Percentiles rank a stretch among this genome's conserved stretches.
phyloP scores from a whole-genome alignment of 2,888 invertebrate species.

The Syrphus vitripennis region DNA sequence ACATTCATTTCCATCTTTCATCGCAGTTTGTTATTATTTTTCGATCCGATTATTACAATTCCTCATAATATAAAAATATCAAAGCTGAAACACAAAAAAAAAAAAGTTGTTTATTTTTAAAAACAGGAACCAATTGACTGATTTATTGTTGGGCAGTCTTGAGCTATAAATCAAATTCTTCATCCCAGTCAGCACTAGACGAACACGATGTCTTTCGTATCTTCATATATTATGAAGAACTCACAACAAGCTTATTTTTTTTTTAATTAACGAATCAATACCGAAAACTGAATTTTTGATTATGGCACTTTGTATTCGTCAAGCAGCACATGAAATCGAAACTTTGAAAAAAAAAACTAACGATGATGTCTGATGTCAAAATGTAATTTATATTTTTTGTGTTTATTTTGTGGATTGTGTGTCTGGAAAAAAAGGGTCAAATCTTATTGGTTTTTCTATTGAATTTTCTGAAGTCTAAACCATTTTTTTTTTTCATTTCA shows the following conservation, averaged over 20 bases:
- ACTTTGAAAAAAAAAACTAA: background rate
- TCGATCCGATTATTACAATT: conserved; percentile 31
- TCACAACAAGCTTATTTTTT: conserved; percentile 9
- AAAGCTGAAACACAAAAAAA: too few species aligned
- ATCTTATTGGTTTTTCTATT: background rate
- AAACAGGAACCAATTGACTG: conserved; percentile 53
- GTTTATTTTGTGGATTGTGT: conserved; percentile 2
- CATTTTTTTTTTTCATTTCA: background rate
- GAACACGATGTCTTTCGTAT: background rate
- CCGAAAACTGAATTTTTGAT: conserved; percentile 15
- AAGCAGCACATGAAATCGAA: conserved; percentile 1
- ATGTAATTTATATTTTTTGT: conserved; percentile 5
- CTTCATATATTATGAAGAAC: background rate
- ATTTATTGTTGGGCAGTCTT: conserved; percentile 63
- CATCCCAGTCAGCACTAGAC: background rate
- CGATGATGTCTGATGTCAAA: conserved; percentile 22
- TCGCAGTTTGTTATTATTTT: conserved; percentile 25
- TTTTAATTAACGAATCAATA: conserved; percentile 57
- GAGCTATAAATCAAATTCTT: conserved; percentile 52
- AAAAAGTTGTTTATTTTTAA: conserved; percentile 20
- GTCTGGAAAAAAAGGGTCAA: background rate
- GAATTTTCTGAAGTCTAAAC: background rate
- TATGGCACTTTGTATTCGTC: conserved; percentile 14
- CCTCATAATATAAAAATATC: background rate
- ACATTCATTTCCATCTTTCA: conserved; percentile 38